Conservation (phyloP, 2,888 invertebrate genomes). For the Oeneis ivallda region DNA sequence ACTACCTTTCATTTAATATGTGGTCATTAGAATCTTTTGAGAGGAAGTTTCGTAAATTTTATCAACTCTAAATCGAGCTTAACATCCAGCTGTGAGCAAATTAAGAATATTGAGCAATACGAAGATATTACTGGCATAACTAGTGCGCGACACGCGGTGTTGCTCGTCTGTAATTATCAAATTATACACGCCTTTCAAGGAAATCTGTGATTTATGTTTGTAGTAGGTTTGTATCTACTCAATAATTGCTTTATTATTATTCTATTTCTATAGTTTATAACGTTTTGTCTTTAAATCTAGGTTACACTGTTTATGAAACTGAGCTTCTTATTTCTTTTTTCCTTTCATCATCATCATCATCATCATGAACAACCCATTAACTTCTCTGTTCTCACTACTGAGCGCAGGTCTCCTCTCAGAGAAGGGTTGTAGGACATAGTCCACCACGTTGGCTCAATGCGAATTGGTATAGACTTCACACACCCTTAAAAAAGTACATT, state of each 20-base stretch:
- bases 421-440: too few relatives aligned
- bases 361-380: too few relatives aligned
- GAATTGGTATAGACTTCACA: too few relatives aligned
- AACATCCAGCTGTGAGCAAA: conserved; percentile 4
- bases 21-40: neutral
- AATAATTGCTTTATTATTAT: neutral
- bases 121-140: neutral
- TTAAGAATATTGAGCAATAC: neutral
- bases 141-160: conserved; percentile 4
- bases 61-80: neutral
- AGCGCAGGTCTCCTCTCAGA: too few relatives aligned
- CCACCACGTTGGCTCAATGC: too few relatives aligned
- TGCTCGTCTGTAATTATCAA: neutral
- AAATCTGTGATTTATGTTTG: neutral
- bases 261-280: too few relatives aligned
- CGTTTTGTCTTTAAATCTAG: too few relatives aligned
- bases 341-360: too few relatives aligned
- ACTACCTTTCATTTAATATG: neutral
- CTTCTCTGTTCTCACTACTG: too few relatives aligned
- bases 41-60: neutral
- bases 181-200: neutral
- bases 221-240: neutral
- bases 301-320: too few relatives aligned
- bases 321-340: too few relatives aligned
- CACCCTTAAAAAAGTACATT: too few relatives aligned